A percentile compares a stretch with the other conserved stretches of the same genome.
These are phyloP conservation scores for Phrynosoma blainvillii DNA, from an alignment of 2,113 vertebrate genomes.

Conservation along the genomic window DNA sequence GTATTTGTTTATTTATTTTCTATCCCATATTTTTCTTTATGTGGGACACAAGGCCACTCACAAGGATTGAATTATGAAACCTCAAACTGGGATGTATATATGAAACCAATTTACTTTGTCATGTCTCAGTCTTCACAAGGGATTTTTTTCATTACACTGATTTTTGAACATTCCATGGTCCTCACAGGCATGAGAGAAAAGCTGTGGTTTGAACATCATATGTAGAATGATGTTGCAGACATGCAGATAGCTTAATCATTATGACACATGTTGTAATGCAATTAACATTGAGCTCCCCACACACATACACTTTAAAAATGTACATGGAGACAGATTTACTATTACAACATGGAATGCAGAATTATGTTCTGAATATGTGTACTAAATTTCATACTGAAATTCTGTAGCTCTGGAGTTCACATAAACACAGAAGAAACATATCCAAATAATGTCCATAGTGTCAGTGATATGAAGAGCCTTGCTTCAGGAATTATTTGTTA, in stretches of 20 bases:
- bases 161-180: too few relatives aligned
- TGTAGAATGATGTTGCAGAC: background rate
- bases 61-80: too few relatives aligned
- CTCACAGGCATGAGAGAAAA: too few relatives aligned
- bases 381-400: background rate
- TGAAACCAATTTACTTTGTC: too few relatives aligned
- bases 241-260: background rate
- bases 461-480: background rate
- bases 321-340: background rate
- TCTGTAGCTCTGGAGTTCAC: too few relatives aligned
- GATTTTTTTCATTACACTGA: too few relatives aligned
- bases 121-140: too few relatives aligned
- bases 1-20: too few relatives aligned
- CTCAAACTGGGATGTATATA: too few relatives aligned
- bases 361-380: background rate
- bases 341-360: background rate
- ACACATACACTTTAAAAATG: background rate
- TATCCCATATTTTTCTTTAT: too few relatives aligned
- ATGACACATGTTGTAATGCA: background rate
- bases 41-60: too few relatives aligned
- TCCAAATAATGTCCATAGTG: background rate
- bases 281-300: background rate
- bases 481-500: background rate
- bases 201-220: too few relatives aligned
- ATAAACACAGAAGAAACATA: background rate